Conservation (phyloP, 2,888 invertebrate species). For the Anticlea derivata region DNA sequence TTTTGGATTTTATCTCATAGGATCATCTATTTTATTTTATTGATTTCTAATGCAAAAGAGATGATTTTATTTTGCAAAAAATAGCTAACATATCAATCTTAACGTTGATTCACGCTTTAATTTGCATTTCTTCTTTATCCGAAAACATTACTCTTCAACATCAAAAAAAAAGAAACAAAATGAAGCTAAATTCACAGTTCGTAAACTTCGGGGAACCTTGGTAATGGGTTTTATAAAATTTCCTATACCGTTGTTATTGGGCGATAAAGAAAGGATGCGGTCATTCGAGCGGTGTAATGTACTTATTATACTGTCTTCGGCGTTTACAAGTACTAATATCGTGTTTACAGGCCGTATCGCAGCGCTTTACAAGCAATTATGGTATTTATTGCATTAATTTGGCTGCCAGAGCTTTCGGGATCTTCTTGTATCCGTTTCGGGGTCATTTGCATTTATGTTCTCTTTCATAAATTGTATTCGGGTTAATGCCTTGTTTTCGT, state of each 20-base stretch:
- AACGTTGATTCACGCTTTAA: too few relatives aligned
- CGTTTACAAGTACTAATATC: conserved; percentile 52
- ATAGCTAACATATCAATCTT: too few relatives aligned
- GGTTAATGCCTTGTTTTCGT: conserved; percentile 11
- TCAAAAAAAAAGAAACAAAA: conserved; percentile 31
- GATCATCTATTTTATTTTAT: too few relatives aligned
- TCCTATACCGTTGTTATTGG: conserved; percentile 55
- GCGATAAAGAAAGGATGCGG: conserved; percentile 59
- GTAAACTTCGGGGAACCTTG: conserved; percentile 54
- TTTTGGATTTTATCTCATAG: too few relatives aligned
- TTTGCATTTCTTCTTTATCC: too few relatives aligned
- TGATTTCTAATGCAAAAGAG: too few relatives aligned
- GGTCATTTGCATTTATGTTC: conserved; percentile 13
- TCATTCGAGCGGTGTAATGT: conserved; percentile 61
- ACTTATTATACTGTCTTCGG: conserved; percentile 62
- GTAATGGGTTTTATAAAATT: conserved; percentile 64
- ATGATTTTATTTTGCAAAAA: too few relatives aligned
- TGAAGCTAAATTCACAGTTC: conserved; percentile 57
- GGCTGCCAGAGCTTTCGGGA: conserved; percentile 43
- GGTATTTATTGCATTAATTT: conserved; percentile 60
- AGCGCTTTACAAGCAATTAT: conserved; percentile 60
- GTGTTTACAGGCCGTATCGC: conserved; percentile 43
- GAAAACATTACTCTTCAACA: conserved; percentile 25
- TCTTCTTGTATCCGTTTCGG: conserved; percentile 12
- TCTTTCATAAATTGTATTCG: conserved; percentile 15